Percentiles rank a stretch among this genome's conserved stretches.
These are phyloP conservation scores for Ptyas mucosa DNA, from an alignment of 2,113 vertebrate species.

Conservation along the genomic window DNA sequence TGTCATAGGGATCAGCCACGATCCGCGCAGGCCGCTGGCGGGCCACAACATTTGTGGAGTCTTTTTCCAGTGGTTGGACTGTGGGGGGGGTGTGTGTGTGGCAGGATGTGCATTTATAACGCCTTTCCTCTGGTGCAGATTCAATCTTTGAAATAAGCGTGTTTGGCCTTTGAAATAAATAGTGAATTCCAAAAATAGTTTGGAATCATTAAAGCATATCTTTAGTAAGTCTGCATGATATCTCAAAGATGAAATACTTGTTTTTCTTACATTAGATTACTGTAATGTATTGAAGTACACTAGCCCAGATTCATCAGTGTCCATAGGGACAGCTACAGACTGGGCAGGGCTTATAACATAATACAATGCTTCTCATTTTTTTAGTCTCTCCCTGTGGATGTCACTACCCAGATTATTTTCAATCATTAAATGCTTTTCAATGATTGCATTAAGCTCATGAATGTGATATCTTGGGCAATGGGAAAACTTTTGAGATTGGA, in stretches of 20 bases:
- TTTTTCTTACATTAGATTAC: background rate
- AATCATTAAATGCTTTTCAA: background rate
- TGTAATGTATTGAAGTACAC: background rate
- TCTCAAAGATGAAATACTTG: background rate
- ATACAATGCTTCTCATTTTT: background rate
- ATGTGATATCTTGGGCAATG: background rate
- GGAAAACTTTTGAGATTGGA: background rate
- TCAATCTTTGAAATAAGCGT: background rate
- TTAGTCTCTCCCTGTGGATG: background rate
- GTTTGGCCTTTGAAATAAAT: background rate
- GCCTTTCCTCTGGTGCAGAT: background rate
- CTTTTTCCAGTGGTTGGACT: background rate
- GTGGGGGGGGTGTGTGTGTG: rapidly evolving
- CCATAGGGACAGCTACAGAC: background rate
- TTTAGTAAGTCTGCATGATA: background rate
- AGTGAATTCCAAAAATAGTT: background rate
- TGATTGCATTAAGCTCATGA: background rate
- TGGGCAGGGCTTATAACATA: background rate
- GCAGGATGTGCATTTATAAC: background rate
- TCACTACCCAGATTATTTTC: background rate
- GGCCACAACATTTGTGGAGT: background rate
- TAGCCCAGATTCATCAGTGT: background rate
- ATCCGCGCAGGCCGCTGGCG: too few species aligned
- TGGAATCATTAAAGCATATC: background rate
- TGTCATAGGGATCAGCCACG: too few species aligned